Evolutionary conservation across 2,797 vertebrate species (phyloP), one percentile per base, ranked within the genome.

Genomic region (Falco berigora): DNA sequence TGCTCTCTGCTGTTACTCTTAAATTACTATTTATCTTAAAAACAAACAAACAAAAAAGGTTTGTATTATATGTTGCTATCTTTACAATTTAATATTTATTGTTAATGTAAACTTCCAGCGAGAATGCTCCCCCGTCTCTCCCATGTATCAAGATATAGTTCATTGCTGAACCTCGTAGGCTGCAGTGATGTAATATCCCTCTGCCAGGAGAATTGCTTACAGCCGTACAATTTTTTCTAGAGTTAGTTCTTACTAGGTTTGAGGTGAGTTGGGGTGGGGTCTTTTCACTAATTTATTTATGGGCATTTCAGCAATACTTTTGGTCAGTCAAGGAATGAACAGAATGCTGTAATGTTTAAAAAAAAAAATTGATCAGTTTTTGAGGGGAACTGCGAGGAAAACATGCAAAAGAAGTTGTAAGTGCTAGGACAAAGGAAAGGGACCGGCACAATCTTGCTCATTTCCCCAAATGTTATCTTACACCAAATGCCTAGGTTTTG

Each of bases 251-350:
- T 82, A 44, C 4, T 79, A 0, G 3, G 24, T 82, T 94, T 94
- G 36, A 87, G 21, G 23, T 0, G 0, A 61, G 12, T 17, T 85
- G 28, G 4, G 4, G 27, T 27, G 61, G 23, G 18, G 8, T 8
- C 82, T 72, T 59, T 64, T 61, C 32, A 3, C 7, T 32, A 28
- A 73, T 94, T 94, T 95, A 93, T 92, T 88, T 96, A 83, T 89
- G 69, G 94, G 61, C 59, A 91, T 96, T 97, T 96, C 92, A 95
- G 79, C 53, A 92, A 95, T 92, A 85, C 63, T 97, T 97, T 93
- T 86, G 96, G 93, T 92, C 94, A 84, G 86, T 71, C 55, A 81
- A 88, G 90, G 79, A 92, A 92, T 75, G 80, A 93, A 81, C 47
- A 92, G 86, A 95, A 95, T 92, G 64, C 69, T 89, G 34, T 68